Evolutionary conservation across 1,140 invertebrate genomes (phyloP).

Genomic region (Tetragonula clypearis): DNA sequence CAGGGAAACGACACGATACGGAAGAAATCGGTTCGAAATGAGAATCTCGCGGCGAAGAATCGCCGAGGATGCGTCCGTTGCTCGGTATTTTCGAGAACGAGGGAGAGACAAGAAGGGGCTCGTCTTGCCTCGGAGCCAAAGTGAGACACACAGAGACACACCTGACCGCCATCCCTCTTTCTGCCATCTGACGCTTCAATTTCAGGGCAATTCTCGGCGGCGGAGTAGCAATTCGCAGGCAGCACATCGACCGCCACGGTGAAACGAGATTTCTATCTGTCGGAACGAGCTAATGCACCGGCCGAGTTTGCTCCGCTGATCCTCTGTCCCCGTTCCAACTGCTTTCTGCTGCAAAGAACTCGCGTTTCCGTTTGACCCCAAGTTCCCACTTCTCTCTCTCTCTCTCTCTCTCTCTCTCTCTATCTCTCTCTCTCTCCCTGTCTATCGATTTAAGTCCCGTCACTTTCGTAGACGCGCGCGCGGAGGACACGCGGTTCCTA

Average conservation of each 20-base stretch:
- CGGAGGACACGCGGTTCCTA: not conserved
- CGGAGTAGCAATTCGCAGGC: constrained; percentile 52
- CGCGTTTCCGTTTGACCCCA: constrained; percentile 24
- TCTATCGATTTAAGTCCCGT: not conserved
- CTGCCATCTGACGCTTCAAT: constrained; percentile 58
- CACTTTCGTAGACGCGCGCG: not conserved
- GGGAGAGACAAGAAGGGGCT: no score
- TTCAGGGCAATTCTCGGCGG: constrained; percentile 54
- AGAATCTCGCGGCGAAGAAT: not conserved
- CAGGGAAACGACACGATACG: no score
- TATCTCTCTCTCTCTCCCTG: no score
- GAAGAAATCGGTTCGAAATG: not conserved
- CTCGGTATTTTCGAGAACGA: no score
- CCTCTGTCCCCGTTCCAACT: constrained; percentile 12
- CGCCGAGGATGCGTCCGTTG: no score
- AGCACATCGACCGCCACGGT: constrained; percentile 34
- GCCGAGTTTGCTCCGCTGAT: constrained; percentile 21
- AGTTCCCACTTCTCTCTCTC: no score
- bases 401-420: no score
- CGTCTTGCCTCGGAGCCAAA: not conserved
- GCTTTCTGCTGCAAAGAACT: constrained; percentile 14
- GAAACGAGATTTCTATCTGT: constrained; percentile 60
- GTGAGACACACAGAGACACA: constrained; percentile 20
- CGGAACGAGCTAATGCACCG: constrained; percentile 50
- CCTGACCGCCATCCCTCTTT: constrained; percentile 53